Evolutionary conservation across 1,140 invertebrate genomes (phyloP), one percentile per base, ranked within the genome.

Genomic region (Helicoverpa armigera): DNA sequence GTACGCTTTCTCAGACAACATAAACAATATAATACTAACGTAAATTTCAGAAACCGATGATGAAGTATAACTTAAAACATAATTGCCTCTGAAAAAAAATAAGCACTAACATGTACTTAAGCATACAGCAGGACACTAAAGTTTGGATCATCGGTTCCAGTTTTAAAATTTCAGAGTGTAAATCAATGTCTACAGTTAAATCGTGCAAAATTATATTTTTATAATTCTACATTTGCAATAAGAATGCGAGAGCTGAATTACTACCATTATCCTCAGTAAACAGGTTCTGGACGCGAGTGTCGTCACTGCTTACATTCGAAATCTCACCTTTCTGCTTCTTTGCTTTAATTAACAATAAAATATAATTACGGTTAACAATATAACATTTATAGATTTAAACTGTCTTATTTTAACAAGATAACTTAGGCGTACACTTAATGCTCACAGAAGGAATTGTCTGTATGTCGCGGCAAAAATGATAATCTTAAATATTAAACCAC

Each of bases 341-440:
- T 67, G 92, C 93, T 94, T 94, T 89, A 93, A 92, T 92, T 90
- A 89, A 93, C 86, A 94, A 93, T 86, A 85, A 90, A 87, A 90
- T 69, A 65, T 74, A 60, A 82, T 81, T 78, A 84, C 48, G 81
- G 50, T 53, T 67, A 80, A 77, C 35, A 43, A 43, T 43, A 43
- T 43, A 43, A 43, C 51, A 82, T 31, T 73, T 74, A 67, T 13
- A 81, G 63, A 67, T 50, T 75, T 75, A 58, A 67, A 67, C 61
- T 77, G 48, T 51, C 75, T 75, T 77, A 67, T 11, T 67, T 35
- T 75, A 56, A 58, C 53, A 72, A 23, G 11, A 51, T 51, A 35
- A 23, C 10, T n/a, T 23, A 58, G 56, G 23, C 56, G 23, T 58
- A 58, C 18, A 58, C 31, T 67, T 3, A 16, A 72, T 29, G 29